These are phyloP conservation scores for Hemibagrus guttatus DNA, from an alignment of 2,797 vertebrate species.

Conservation along the genomic window DNA sequence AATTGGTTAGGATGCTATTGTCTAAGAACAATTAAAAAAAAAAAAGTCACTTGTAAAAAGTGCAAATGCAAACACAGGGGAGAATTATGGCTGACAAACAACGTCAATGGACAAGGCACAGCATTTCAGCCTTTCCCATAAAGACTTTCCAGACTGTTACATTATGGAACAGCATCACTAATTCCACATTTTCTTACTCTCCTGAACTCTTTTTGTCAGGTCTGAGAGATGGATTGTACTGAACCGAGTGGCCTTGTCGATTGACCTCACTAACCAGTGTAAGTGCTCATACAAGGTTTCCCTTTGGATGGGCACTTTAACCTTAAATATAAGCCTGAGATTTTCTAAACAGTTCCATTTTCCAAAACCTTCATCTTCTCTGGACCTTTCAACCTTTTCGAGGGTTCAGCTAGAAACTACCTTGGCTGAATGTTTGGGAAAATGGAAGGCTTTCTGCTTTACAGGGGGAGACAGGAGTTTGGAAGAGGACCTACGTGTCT, in stretches of 20 bases:
- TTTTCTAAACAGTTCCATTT: conserved; percentile 33
- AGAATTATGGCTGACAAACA: conserved; percentile 59
- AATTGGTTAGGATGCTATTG: conserved; percentile 10
- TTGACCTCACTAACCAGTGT: conserved; percentile 68
- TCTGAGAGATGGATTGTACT: conserved; percentile 45
- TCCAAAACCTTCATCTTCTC: conserved; percentile 8
- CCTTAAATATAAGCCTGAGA: not conserved
- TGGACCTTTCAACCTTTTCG: not conserved
- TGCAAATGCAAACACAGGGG: conserved; percentile 64
- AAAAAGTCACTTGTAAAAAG: conserved; percentile 70
- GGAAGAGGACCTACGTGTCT: conserved; percentile 98
- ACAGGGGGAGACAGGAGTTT: conserved; percentile 52
- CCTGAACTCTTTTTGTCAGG: not conserved
- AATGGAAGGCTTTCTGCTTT: conserved; percentile 50
- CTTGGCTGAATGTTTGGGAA: not conserved
- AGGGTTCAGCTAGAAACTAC: not conserved
- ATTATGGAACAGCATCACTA: conserved; percentile 54
- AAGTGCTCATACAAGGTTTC: conserved; percentile 62
- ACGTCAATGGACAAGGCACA: conserved; percentile 72
- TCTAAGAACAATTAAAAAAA: conserved; percentile 22
- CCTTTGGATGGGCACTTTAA: conserved; percentile 39
- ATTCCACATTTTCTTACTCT: conserved; percentile 60
- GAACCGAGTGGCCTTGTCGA: conserved; percentile 68
- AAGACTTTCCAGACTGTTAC: not conserved
- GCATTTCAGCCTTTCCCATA: not conserved